Base-by-base conservation (phyloP, 35 echinoderm and acorn worm genomes). In the Strongylocentrotus purpuratus region DNA sequence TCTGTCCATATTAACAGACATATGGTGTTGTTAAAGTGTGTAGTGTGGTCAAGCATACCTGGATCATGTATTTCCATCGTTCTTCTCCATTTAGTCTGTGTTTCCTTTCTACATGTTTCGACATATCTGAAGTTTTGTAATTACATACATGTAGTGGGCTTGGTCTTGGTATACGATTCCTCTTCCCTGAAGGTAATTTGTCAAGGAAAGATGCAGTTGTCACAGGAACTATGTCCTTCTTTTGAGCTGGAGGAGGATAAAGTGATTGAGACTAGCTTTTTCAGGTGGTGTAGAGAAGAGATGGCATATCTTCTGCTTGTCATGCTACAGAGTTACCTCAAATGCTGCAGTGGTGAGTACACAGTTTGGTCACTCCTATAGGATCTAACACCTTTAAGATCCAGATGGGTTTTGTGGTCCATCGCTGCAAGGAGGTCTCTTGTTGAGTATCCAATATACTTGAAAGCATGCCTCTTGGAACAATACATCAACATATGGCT, bases 401-500 rank as follows among this genome's bases (percentile, higher is more conserved):
- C 96, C 92, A n/a, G 41, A 45, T 96, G 96, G 47, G 93, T 78
- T 31, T 96, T 95, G 20, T 86, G 88, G 48, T 96, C 94, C 17
- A 96, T 92, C 22, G 71, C 94, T 18, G 96, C 96, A 31, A 96
- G 61, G 9, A 58, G 31, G 31, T 85, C 93, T 59, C 71, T 91
- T 31, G 94, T 93, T 1, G 48, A 61, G 41, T 92, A 95, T 6
- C 94, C 89, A 31, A 46, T 9, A 22, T 85, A 95, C 15, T 22
- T 46, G 32, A 46, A 96, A 9, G 88, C 32, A 87, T 25, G 50
- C 28, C 94, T 61, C 92, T 96, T 96, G 17, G 31, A 50, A 7
- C 52, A 25, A 93, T 96, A 95, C 94, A 96, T 95, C 7, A 96
- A 88, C 88, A 96, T 71, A 31, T 92, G 87, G 22, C 90, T 93